Evolutionary conservation across 2,888 invertebrate genomes (phyloP).

Genomic region (Steinernema hermaphroditum): DNA sequence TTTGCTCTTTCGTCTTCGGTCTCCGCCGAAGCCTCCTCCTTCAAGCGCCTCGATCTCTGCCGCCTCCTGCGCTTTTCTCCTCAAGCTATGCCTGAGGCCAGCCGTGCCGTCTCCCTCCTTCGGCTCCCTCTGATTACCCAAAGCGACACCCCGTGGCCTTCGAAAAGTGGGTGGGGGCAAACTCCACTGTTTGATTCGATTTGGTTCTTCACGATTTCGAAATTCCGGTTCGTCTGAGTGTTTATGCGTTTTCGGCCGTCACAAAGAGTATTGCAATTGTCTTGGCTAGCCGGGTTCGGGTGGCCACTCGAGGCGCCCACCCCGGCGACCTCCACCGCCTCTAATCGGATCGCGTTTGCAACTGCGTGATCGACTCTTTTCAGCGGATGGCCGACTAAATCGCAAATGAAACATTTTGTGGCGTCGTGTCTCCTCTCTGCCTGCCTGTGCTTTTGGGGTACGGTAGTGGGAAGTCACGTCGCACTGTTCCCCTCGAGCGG

Average conservation of each 20-base stretch:
- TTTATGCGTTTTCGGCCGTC: background rate
- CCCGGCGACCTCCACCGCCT: background rate
- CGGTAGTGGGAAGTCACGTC: conserved; percentile 32
- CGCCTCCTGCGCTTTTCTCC: too few relatives aligned
- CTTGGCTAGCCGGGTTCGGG: background rate
- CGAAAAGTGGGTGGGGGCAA: background rate
- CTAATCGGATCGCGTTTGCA: background rate
- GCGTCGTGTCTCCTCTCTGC: background rate
- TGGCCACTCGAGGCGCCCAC: background rate
- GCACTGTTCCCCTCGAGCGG: conserved; percentile 59
- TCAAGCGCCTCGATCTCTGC: too few relatives aligned
- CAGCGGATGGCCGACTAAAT: background rate
- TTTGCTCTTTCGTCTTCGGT: too few relatives aligned
- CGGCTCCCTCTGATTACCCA: too few relatives aligned
- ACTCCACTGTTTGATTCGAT: conserved; percentile 17
- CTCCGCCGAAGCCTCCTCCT: too few relatives aligned
- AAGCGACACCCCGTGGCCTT: too few relatives aligned
- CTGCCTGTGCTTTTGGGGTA: background rate
- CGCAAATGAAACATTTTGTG: background rate
- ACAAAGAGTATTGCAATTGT: background rate
- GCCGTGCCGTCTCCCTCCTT: too few relatives aligned
- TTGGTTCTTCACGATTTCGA: background rate
- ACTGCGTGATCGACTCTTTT: background rate
- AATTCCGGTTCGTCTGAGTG: conserved; percentile 3
- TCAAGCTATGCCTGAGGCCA: too few relatives aligned